Evolutionary conservation across 2,797 vertebrate species (phyloP).

Genomic region (Peromyscus aztecus): DNA sequence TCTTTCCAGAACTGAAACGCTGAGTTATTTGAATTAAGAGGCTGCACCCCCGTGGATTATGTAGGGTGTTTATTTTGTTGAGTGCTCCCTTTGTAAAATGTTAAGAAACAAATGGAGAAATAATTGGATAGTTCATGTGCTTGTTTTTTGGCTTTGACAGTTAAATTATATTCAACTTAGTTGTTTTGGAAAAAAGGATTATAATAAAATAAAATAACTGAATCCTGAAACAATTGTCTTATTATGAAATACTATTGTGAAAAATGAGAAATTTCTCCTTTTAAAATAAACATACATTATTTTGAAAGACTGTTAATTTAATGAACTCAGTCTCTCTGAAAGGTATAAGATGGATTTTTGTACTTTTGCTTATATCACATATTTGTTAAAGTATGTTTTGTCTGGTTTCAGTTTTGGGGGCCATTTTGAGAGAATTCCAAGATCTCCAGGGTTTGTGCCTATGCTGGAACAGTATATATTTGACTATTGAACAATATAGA

Average conservation of each 20-base stretch:
- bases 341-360: not conserved
- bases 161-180: not conserved
- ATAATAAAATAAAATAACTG: conserved; percentile 40
- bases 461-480: too few relatives aligned
- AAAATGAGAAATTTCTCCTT: not conserved
- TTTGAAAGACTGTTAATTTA: conserved; percentile 22
- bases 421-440: not conserved
- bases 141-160: not conserved
- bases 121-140: conserved; percentile 9
- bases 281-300: conserved; percentile 37
- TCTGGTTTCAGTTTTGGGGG: not conserved
- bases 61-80: not conserved
- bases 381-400: not conserved
- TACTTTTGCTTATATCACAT: not conserved
- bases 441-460: not conserved
- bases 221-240: conserved; percentile 29
- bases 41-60: not conserved
- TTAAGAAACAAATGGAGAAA: not conserved
- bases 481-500: not conserved
- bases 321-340: conserved; percentile 13
- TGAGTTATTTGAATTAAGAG: not conserved
- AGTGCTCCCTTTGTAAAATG: not conserved
- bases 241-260: conserved; percentile 38
- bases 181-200: not conserved
- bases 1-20: conserved; percentile 22